A percentile compares a stretch with the other conserved stretches of the same genome.
Conservation (phyloP, 2,888 invertebrate genomes). For the Cephus spinipes region DNA sequence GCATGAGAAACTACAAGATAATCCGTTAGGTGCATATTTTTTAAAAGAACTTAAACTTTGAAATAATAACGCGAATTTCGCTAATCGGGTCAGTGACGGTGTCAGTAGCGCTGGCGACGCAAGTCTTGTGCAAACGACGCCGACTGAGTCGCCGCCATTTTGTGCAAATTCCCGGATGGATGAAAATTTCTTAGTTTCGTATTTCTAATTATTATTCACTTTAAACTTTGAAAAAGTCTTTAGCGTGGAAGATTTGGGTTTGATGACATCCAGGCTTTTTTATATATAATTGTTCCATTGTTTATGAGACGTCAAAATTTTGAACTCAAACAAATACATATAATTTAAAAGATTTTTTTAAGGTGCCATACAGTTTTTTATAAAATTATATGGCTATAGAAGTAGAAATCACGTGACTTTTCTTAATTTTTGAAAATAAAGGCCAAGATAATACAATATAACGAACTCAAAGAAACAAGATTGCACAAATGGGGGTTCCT, state of each 20-base stretch:
- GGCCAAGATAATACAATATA: not conserved
- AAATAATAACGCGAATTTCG: not conserved
- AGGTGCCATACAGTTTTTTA: not conserved
- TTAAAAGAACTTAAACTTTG: not conserved
- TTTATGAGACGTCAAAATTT: not conserved
- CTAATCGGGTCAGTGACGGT: not conserved
- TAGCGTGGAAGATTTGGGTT: not conserved
- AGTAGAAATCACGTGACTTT: not conserved
- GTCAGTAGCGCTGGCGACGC: not conserved
- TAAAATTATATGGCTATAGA: not conserved
- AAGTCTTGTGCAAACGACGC: not conserved
- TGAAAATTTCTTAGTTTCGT: not conserved
- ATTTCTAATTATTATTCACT: not conserved
- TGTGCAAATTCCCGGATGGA: not conserved
- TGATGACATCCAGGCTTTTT: too few species aligned
- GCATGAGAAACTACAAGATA: not conserved
- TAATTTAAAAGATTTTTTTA: not conserved
- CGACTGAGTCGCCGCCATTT: not conserved
- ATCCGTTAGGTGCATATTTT: not conserved
- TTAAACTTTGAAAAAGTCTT: not conserved
- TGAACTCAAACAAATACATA: not conserved
- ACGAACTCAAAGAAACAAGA: not conserved
- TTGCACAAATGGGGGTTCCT: not conserved
- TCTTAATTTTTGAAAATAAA: not conserved
- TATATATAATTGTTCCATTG: not conserved